Conservation (phyloP, 2,797 vertebrate species). For the Corythornis leucogaster region DNA sequence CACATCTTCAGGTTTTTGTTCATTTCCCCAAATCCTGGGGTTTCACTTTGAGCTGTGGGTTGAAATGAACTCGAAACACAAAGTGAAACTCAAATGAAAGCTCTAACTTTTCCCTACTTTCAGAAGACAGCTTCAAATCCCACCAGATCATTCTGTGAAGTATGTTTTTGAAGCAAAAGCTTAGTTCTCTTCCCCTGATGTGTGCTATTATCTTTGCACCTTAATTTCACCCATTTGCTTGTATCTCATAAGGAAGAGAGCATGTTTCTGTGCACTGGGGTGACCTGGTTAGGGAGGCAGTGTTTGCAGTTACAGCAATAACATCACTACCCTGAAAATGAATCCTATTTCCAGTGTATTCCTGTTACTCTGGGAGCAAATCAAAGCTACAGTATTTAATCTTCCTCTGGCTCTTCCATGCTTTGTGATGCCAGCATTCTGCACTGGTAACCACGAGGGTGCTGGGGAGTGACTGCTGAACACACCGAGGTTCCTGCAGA, state of each 20-base stretch:
- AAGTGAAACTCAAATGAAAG: slow-evolving; percentile 62
- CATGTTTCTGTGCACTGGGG: neutral
- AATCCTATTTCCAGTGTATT: neutral
- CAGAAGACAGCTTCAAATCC: slow-evolving; percentile 63
- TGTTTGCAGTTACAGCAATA: slow-evolving; percentile 9
- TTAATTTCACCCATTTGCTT: slow-evolving; percentile 63
- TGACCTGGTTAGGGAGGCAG: neutral
- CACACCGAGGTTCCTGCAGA: neutral
- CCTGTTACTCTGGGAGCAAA: neutral
- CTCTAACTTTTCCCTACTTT: slow-evolving; percentile 52
- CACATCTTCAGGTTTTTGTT: slow-evolving; percentile 7
- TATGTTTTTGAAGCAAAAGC: slow-evolving; percentile 55
- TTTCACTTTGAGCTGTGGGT: slow-evolving; percentile 42
- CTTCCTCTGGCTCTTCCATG: neutral
- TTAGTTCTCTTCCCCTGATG: slow-evolving; percentile 54
- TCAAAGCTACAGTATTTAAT: neutral
- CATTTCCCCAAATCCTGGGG: slow-evolving; percentile 36
- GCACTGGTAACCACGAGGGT: neutral
- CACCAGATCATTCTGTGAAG: slow-evolving; percentile 38
- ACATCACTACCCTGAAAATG: neutral
- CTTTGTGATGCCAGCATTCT: neutral
- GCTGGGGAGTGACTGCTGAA: neutral
- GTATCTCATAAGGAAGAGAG: neutral
- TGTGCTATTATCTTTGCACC: slow-evolving; percentile 7
- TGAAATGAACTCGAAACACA: slow-evolving; percentile 40